Evolutionary conservation across 2,888 invertebrate genomes (phyloP).

Genomic region (Chaitophorus viminalis): DNA sequence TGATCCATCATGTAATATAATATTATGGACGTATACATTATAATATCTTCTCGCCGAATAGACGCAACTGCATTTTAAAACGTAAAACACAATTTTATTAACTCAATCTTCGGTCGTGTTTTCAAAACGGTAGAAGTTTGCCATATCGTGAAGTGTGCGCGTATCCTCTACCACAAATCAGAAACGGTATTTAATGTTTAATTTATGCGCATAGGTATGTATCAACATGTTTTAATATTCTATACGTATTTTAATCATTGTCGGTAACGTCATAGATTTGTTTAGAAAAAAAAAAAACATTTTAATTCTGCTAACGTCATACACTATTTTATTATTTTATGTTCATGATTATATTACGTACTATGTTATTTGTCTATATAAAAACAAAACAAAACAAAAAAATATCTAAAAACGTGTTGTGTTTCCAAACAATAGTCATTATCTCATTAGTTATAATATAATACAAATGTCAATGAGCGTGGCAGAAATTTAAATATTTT

Average conservation of each 20-base stretch:
- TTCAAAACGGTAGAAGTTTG: too few relatives aligned
- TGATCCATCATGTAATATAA: too few relatives aligned
- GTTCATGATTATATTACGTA: neutral
- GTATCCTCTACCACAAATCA: too few relatives aligned
- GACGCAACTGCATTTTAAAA: too few relatives aligned
- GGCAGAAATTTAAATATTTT: neutral
- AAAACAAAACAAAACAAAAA: too few relatives aligned
- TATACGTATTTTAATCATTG: neutral
- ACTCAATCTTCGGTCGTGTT: too few relatives aligned
- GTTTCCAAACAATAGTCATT: slow-evolving; percentile 25
- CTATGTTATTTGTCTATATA: neutral
- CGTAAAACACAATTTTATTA: neutral
- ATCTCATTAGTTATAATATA: slow-evolving; percentile 31
- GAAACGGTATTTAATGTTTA: too few relatives aligned
- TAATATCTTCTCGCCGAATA: neutral
- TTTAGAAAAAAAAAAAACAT: neutral
- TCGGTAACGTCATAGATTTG: neutral
- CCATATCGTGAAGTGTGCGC: too few relatives aligned
- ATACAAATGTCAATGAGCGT: neutral
- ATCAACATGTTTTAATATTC: neutral
- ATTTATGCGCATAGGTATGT: too few relatives aligned
- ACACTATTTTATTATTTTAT: neutral
- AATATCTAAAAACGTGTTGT: neutral
- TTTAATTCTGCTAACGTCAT: neutral
- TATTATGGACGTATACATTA: too few relatives aligned